Base-by-base conservation (phyloP, 2,113 vertebrate species). In the Tiliqua scincoides region DNA sequence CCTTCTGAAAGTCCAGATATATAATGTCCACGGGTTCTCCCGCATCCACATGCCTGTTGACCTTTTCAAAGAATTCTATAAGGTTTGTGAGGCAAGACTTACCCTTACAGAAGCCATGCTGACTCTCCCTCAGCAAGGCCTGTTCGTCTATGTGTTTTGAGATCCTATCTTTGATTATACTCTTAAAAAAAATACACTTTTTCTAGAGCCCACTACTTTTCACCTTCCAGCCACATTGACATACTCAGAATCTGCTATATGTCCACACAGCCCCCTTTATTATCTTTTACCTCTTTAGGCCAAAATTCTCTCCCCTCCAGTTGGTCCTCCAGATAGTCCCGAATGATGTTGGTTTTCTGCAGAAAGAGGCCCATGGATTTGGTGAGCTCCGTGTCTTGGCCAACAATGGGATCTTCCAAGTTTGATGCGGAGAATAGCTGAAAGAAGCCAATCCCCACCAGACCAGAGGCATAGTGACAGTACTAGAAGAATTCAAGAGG, bases 261-360 rank as follows among this genome's bases (percentile, higher is more conserved):
- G 3, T 35, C 67, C 11, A 32, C 67, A 2, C 12, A 18, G 3
- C 32, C 1, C 20, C 70, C 7, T 23, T 27, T 23, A 32, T 6
- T 59, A 32, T 32, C 27, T n/a, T 82, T 95, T 94, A 98, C 99
- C 98, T 99, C 98, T 87, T 93, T 92, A 8, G 99, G 99, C 99
- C 99, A 99, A 92, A 99, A 99, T 87, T 96, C 97, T 71, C 99
- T 96, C 32, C 98, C 98, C 48, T 97, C 97, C 79, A 89, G 85
- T 52, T 97, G 97, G 90, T 99, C 99, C 91, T 99, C 98, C 88
- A 99, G 95, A 68, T 98, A 99, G 89, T 99, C 99, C n/a, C 99
- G 97, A 89, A 99, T 99, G 92, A 99, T 99, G 96, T 99, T 99
- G 59, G 98, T 99, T 96, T 99, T 99, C 96, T 99, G 99, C 37